Conservation (phyloP, 2,797 vertebrate genomes). For the Megalops cyprinoides region DNA sequence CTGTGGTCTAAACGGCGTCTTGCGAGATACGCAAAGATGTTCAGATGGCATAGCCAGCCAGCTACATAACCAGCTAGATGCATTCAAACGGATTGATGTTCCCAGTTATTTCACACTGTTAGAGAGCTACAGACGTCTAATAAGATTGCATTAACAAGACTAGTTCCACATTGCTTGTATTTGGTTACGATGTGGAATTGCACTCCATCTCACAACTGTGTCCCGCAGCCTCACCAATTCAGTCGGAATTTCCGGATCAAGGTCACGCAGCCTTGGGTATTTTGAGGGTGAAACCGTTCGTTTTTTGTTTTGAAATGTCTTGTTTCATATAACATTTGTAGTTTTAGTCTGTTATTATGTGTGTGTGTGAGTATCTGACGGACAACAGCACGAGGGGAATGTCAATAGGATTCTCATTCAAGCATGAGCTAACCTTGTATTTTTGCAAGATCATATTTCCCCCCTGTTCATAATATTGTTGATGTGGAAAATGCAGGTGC, state of each 20-base stretch:
- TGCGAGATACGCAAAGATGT: too few species aligned
- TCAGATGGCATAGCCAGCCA: neutral
- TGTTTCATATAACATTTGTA: neutral
- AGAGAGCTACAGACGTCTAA: neutral
- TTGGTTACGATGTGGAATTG: constrained; percentile 3
- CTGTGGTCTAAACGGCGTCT: too few species aligned
- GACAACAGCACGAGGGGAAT: neutral
- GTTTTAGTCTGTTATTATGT: neutral
- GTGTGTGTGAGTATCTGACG: neutral
- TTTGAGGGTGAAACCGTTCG: neutral
- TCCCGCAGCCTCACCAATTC: neutral
- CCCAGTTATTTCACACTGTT: neutral
- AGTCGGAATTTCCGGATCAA: neutral
- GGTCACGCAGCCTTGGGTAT: neutral
- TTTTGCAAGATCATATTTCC: neutral
- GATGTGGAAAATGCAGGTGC: neutral
- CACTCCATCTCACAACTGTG: neutral
- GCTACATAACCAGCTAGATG: too few species aligned
- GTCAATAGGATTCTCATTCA: neutral
- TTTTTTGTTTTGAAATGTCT: neutral
- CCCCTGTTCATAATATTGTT: neutral
- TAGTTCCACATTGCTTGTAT: too few species aligned
- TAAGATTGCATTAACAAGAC: neutral
- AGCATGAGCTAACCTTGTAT: neutral
- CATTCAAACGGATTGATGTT: neutral